Conservation (phyloP, 2,797 vertebrate species). For the Lacerta bilineata region DNA sequence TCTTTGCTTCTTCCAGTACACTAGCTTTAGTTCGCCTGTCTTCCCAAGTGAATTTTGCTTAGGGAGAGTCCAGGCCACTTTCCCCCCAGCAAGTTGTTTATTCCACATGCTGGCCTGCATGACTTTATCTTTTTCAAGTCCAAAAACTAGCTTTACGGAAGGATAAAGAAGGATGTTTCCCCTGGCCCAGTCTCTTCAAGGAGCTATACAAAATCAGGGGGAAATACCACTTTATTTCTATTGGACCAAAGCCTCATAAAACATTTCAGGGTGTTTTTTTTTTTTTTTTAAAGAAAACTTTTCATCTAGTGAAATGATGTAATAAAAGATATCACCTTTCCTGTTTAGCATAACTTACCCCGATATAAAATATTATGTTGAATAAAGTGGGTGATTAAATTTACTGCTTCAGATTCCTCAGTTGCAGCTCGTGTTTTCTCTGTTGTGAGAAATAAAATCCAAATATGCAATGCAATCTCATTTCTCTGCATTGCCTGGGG, state of each 20-base stretch:
- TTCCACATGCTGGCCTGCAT: neutral
- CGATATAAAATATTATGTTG: slow-evolving; percentile 30
- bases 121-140: neutral
- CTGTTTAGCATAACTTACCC: slow-evolving; percentile 27
- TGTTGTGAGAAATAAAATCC: slow-evolving; percentile 34
- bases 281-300: neutral
- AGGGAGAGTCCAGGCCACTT: too few species aligned
- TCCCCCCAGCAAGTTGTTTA: neutral
- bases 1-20: too few species aligned
- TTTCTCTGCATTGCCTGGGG: slow-evolving; percentile 29
- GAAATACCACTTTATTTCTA: neutral
- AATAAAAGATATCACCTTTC: slow-evolving; percentile 35
- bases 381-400: slow-evolving; percentile 39
- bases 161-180: neutral
- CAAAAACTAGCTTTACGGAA: neutral
- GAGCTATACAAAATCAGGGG: neutral
- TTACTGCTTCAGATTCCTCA: slow-evolving; percentile 32
- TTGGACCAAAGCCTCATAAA: neutral
- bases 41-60: too few species aligned
- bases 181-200: neutral
- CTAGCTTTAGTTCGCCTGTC: too few species aligned
- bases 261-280: neutral
- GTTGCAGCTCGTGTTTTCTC: slow-evolving; percentile 31
- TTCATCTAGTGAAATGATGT: slow-evolving; percentile 5
- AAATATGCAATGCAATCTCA: slow-evolving; percentile 17